Evolutionary conservation across 2,888 invertebrate species (phyloP), one percentile per base, ranked within the genome.

Genomic region (Idaea dimidiata): DNA sequence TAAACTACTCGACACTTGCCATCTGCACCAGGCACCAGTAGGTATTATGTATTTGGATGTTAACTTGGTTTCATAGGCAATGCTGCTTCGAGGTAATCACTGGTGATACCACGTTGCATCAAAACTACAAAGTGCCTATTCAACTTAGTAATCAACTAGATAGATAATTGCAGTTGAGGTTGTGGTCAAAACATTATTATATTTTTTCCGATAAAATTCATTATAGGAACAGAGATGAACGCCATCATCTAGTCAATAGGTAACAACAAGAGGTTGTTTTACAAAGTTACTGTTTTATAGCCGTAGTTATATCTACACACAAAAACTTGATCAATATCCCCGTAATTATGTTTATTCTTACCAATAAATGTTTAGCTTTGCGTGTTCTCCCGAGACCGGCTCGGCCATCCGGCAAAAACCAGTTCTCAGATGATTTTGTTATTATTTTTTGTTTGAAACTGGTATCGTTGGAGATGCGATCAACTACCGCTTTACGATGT

Each of bases 361-460:
- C 17, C 72, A 78, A 79, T 80, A 86, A 86, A 89, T 83, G 77
- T 70, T 79, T 79, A 76, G 78, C 81, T 84, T 79, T 72, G 77
- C 79, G 74, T 82, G 80, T 85, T 80, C 80, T 80, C 79, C 83
- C 75, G 79, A 62, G 63, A 56, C 17, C 59, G 59, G 60, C 54
- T 56, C 62, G 67, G 66, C 73, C 56, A 56, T 56, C 71, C 78
- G 77, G 75, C 80, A 67, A 67, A 62, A 91, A 91, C 91, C 88
- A 74, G 91, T 91, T 90, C 81, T 72, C 87, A 86, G 84, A 89
- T 89, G 83, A 89, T 86, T 85, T 86, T 88, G 85, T 89, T 89
- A 84, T 88, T 88, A 86, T 87, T 87, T 88, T 88, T 88, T 88
- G 43, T 75, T 72, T 72, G 72, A 63, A 74, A 72, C 72, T 75